Evolutionary conservation across 1,140 invertebrate genomes (phyloP).

Genomic region (Meloidogyne exigua): DNA sequence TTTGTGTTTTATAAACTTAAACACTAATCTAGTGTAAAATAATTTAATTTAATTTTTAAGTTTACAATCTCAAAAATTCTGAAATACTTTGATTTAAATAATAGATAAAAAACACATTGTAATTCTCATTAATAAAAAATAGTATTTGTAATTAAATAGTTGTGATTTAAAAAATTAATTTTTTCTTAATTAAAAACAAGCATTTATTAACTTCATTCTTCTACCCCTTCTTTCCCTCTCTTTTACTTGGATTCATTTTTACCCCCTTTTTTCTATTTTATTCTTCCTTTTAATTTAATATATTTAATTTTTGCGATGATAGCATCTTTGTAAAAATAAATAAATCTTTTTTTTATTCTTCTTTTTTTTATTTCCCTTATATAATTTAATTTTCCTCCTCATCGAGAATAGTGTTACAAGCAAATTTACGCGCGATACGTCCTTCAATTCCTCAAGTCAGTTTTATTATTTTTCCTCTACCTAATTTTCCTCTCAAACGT

Average conservation of each 20-base stretch:
- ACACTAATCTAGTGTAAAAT: too few species aligned
- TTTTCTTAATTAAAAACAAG: background rate
- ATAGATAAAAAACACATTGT: too few species aligned
- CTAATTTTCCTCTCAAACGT: background rate
- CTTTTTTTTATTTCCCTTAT: too few species aligned
- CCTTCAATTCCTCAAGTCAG: slow-evolving; percentile 1
- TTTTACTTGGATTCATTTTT: background rate
- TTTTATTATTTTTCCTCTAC: background rate
- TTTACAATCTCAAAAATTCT: background rate
- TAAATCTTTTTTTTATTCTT: background rate
- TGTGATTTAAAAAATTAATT: background rate
- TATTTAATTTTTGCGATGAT: slow-evolving; percentile 1
- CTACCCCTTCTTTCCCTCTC: background rate
- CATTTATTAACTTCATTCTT: background rate
- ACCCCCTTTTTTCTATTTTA: background rate
- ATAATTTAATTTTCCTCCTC: slow-evolving; percentile 4
- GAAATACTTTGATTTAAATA: too few species aligned
- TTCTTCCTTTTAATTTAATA: slow-evolving; percentile 1
- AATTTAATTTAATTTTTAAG: background rate
- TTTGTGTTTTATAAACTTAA: background rate
- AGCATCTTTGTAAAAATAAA: background rate
- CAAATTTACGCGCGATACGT: slow-evolving; percentile 1
- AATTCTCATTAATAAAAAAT: background rate
- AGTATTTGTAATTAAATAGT: too few species aligned
- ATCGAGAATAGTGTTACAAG: background rate